Conservation (phyloP, 2,113 vertebrate genomes). For the Origma solitaria region DNA sequence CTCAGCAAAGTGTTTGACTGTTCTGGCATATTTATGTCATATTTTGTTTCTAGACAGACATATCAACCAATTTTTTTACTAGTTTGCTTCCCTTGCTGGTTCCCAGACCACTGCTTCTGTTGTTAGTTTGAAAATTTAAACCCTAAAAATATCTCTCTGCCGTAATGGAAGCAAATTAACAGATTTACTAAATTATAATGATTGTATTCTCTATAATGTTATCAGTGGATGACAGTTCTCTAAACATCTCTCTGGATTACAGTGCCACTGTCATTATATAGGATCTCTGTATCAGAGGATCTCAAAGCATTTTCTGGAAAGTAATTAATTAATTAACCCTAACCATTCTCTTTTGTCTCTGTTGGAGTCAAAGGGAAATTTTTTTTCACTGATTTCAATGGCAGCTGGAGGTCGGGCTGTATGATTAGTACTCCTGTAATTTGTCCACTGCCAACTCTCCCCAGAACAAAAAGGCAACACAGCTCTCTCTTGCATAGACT, state of each 20-base stretch:
- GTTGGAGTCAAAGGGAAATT: neutral
- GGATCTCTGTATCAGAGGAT: neutral
- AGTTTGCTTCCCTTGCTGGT: neutral
- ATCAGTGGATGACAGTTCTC: neutral
- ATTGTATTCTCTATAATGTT: neutral
- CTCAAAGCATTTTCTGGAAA: neutral
- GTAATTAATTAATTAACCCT: neutral
- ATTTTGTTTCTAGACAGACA: neutral
- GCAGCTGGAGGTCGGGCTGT: neutral
- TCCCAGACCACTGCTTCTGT: neutral
- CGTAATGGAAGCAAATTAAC: neutral
- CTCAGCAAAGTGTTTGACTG: neutral
- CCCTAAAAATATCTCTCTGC: neutral
- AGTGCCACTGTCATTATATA: neutral
- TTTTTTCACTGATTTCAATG: neutral
- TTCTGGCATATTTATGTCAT: neutral
- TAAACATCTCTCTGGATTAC: neutral
- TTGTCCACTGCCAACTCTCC: neutral
- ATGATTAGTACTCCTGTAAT: neutral
- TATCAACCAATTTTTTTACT: neutral
- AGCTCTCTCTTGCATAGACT: neutral
- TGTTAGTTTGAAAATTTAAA: neutral
- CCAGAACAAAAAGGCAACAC: neutral
- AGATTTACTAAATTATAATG: neutral
- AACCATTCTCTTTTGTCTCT: neutral